Evolutionary conservation across 2,797 vertebrate species (phyloP).

Genomic region (Acomys russatus): DNA sequence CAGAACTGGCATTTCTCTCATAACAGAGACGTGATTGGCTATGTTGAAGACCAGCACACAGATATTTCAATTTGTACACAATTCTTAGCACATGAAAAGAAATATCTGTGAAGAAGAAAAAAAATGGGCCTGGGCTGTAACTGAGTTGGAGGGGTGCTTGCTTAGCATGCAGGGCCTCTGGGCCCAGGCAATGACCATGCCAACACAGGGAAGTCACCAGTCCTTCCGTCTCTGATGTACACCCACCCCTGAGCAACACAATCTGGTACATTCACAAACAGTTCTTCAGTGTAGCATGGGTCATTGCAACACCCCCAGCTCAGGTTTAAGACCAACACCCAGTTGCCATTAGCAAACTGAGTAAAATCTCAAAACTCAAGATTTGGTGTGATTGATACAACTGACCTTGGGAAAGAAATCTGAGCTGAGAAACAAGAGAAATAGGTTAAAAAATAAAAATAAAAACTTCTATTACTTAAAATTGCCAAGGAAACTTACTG

Average conservation of each 20-base stretch:
- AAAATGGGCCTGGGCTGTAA: neutral
- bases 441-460: neutral
- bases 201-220: neutral
- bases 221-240: neutral
- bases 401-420: conserved; percentile 4
- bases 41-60: neutral
- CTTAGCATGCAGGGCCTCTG: too few species aligned
- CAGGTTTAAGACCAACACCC: neutral
- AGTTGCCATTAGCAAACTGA: neutral
- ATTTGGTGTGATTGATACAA: neutral
- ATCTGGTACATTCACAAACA: neutral
- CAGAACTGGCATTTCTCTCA: neutral
- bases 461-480: neutral
- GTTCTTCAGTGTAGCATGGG: neutral
- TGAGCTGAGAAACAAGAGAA: neutral
- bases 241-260: neutral
- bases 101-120: neutral
- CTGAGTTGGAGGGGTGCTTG: too few species aligned
- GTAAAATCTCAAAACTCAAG: neutral
- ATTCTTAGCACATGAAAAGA: neutral
- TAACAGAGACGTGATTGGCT: neutral
- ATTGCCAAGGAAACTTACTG: neutral
- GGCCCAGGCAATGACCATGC: neutral
- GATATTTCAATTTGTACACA: neutral
- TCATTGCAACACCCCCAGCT: neutral